Conservation (phyloP, 2,888 invertebrate genomes). For the Beris morrisii region DNA sequence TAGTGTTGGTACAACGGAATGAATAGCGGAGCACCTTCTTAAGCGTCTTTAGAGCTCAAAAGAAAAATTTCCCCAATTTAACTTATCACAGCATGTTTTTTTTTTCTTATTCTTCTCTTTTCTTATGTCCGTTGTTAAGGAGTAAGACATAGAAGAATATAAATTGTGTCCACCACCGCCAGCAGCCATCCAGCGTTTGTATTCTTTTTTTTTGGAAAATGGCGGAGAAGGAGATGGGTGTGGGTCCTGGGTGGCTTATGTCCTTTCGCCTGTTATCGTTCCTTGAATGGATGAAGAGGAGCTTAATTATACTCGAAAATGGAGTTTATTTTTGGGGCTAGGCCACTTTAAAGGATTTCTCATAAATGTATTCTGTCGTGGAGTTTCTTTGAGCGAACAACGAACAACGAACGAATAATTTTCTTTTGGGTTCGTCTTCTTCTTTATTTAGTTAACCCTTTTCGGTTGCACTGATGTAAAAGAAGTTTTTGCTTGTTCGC, state of each 20-base stretch:
- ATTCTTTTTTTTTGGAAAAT: not conserved
- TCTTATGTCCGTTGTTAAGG: not conserved
- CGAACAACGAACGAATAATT: slow-evolving; percentile 3
- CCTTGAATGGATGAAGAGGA: slow-evolving; percentile 4
- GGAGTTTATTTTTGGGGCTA: slow-evolving; percentile 17
- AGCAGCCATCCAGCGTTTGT: not conserved
- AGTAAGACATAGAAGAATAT: slow-evolving; percentile 1
- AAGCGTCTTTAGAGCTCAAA: slow-evolving; percentile 3
- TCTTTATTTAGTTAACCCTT: slow-evolving; percentile 20
- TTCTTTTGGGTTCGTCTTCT: not conserved
- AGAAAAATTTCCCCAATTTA: slow-evolving; percentile 25
- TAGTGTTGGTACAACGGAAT: not conserved
- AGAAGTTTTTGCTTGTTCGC: slow-evolving; percentile 1
- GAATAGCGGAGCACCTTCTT: slow-evolving; percentile 3
- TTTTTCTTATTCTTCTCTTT: not conserved
- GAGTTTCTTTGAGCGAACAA: not conserved
- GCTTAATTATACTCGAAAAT: slow-evolving; percentile 26
- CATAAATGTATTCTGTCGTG: slow-evolving; percentile 13
- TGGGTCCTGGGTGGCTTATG: too few species aligned
- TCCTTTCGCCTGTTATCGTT: not conserved
- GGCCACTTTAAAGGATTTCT: slow-evolving; percentile 14
- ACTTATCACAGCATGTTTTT: slow-evolving; percentile 1
- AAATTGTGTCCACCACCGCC: slow-evolving; percentile 2
- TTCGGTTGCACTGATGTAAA: not conserved
- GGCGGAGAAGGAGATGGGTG: too few species aligned